Evolutionary conservation across 37 sponge, comb jelly and placozoan genomes (phyloP).

Genomic region (Trichoplax adhaerens): DNA sequence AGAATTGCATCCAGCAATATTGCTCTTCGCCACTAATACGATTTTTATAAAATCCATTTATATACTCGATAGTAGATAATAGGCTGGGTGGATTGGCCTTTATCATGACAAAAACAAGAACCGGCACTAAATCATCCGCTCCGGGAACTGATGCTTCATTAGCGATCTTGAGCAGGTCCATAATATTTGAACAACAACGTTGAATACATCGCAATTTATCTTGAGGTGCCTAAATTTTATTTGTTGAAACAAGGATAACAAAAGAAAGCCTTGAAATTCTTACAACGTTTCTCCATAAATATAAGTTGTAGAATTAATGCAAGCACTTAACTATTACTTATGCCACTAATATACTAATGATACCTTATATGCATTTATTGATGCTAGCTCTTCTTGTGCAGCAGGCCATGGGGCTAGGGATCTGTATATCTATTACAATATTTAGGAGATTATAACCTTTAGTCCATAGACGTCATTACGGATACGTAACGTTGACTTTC

Average conservation of each 20-base stretch:
- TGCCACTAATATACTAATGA: too few species aligned
- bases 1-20: conserved; percentile 86
- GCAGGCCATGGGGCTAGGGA: conserved; percentile 48
- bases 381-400: conserved; percentile 37
- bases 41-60: conserved; percentile 40
- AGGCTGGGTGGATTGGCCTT: conserved; percentile 73
- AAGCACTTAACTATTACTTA: background rate
- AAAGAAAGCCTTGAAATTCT: background rate
- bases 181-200: conserved; percentile 45
- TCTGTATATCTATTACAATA: conserved; percentile 30
- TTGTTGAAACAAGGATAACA: background rate
- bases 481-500: too few species aligned
- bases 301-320: background rate
- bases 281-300: background rate
- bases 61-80: conserved; percentile 65
- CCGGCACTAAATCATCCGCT: conserved; percentile 83
- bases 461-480: too few species aligned
- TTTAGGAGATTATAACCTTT: too few species aligned
- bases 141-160: conserved; percentile 27
- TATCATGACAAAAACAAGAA: conserved; percentile 63
- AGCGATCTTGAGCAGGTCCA: conserved; percentile 42
- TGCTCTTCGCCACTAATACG: conserved; percentile 42
- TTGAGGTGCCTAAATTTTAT: conserved; percentile 35
- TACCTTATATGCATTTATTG: conserved; percentile 37
- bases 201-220: conserved; percentile 60